phyloP scores from a whole-genome alignment of 2,797 vertebrate species.

The Brachyalestes nurse region DNA sequence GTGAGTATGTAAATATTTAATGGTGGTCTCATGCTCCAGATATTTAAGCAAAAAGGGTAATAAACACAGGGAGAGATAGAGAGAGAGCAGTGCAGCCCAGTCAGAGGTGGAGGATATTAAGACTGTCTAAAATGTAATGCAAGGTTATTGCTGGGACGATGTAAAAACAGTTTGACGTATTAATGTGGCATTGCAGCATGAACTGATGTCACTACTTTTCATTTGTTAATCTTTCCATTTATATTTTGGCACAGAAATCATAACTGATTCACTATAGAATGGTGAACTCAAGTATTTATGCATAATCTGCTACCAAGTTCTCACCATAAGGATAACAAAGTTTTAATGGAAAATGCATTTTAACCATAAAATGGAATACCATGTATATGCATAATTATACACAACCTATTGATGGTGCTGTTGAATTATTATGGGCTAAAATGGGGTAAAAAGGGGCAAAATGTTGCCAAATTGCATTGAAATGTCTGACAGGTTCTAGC shows the following conservation, averaged over 20 bases:
- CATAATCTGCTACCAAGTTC: too few species aligned
- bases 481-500: too few species aligned
- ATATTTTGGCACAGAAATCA: background rate
- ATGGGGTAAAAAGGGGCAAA: too few species aligned
- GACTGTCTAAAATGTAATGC: background rate
- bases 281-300: too few species aligned
- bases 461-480: too few species aligned
- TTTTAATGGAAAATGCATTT: too few species aligned
- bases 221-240: background rate
- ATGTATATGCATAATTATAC: too few species aligned
- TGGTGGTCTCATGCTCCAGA: constrained; percentile 78
- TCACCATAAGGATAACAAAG: too few species aligned
- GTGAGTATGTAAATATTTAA: constrained; percentile 83
- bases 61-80: constrained; percentile 64
- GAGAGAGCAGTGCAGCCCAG: background rate
- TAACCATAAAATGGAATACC: too few species aligned
- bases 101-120: background rate
- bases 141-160: background rate
- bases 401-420: too few species aligned
- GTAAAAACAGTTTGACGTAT: background rate
- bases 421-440: too few species aligned
- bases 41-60: constrained; percentile 81
- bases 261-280: too few species aligned
- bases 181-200: background rate
- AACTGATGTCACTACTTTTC: background rate